Conservation (phyloP, 2,888 invertebrate genomes). For the Eurois occulta region DNA sequence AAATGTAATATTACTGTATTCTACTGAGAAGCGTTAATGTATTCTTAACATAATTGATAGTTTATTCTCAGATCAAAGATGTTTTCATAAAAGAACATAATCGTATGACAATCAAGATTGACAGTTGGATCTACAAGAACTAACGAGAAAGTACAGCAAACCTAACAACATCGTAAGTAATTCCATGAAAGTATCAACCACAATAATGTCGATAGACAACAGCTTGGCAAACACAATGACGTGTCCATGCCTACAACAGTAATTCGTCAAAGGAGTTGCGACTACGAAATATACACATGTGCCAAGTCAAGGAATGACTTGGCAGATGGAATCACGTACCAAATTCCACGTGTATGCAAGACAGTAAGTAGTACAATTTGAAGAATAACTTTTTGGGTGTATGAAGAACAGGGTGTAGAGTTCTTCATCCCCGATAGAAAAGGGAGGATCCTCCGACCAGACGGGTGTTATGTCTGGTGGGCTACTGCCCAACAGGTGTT, state of each 20-base stretch:
- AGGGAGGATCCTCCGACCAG: too few species aligned
- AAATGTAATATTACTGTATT: background rate
- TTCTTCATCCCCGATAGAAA: too few species aligned
- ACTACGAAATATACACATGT: background rate
- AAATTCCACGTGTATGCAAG: background rate
- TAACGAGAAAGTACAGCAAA: background rate
- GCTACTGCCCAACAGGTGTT: too few species aligned
- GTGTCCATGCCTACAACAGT: background rate
- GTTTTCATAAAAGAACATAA: background rate
- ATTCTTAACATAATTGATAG: background rate
- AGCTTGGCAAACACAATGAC: conserved; percentile 1
- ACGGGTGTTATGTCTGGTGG: too few species aligned
- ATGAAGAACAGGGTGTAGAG: too few species aligned
- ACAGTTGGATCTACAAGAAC: background rate
- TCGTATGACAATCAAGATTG: background rate
- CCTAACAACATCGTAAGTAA: background rate
- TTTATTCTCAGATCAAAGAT: background rate
- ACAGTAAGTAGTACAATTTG: background rate
- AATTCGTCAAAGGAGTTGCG: conserved; percentile 34
- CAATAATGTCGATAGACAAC: background rate
- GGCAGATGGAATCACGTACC: background rate
- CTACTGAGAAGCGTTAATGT: background rate
- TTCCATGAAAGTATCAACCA: background rate
- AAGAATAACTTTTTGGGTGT: too few species aligned
- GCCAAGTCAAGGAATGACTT: background rate